Conservation (phyloP, 2,113 vertebrate species). For the Oplegnathus fasciatus region DNA sequence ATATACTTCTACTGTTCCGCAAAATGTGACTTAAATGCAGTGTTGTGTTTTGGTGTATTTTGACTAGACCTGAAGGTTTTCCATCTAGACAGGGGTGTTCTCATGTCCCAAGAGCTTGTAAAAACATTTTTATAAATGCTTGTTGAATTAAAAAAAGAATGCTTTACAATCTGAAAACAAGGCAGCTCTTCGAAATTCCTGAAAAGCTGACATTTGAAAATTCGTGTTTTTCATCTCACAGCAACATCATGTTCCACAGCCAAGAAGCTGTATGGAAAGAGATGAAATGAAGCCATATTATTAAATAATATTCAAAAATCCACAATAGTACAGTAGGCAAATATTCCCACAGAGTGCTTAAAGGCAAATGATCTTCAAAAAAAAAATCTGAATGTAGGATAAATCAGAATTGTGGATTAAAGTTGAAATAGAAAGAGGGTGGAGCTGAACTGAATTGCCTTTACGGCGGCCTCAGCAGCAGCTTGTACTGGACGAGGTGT, state of each 20-base stretch:
- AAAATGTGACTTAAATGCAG: background rate
- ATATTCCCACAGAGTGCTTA: slow-evolving; percentile 14
- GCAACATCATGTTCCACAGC: background rate
- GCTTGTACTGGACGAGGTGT: background rate
- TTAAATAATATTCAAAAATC: slow-evolving; percentile 25
- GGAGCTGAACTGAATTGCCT: slow-evolving; percentile 5
- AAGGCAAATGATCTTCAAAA: slow-evolving; percentile 15
- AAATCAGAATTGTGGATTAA: slow-evolving; percentile 34
- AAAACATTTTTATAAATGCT: background rate
- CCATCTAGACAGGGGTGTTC: background rate
- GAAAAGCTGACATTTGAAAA: slow-evolving; percentile 34
- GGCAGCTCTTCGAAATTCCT: slow-evolving; percentile 16
- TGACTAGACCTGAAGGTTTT: background rate
- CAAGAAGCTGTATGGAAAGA: slow-evolving; percentile 18
- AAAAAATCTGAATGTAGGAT: background rate
- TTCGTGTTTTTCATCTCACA: slow-evolving; percentile 4
- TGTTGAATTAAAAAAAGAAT: background rate
- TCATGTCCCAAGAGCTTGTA: background rate
- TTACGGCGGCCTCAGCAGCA: background rate
- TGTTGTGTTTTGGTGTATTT: slow-evolving; percentile 21
- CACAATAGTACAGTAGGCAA: slow-evolving; percentile 22
- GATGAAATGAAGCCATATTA: slow-evolving; percentile 29
- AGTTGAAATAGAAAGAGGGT: slow-evolving; percentile 19
- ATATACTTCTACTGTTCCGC: background rate
- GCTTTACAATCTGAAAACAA: slow-evolving; percentile 1